These are phyloP conservation scores for Drosophila silvestris DNA, from an alignment of 2,888 invertebrate species.

Conservation along the genomic window DNA sequence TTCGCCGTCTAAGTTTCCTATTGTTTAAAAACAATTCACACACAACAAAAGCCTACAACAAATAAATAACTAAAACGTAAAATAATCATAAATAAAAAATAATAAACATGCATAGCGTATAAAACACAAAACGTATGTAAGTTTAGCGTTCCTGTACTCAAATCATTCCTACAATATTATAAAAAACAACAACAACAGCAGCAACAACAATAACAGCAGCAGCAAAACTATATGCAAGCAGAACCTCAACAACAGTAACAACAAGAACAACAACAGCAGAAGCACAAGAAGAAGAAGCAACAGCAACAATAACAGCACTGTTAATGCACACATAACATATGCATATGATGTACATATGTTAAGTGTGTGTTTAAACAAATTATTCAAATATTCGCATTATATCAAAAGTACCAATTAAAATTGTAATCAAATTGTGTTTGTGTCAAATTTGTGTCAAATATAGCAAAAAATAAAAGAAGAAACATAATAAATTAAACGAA, in stretches of 20 bases:
- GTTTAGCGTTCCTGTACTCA: constrained; percentile 78
- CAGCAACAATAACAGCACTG: constrained; percentile 57
- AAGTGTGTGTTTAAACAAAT: constrained; percentile 61
- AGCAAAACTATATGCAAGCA: constrained; percentile 46
- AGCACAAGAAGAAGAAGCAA: constrained; percentile 21
- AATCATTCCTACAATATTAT: constrained; percentile 73
- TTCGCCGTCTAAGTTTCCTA: constrained; percentile 47
- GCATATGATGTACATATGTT: constrained; percentile 25
- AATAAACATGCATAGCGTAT: constrained; percentile 21
- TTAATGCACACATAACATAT: constrained; percentile 60
- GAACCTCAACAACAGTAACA: constrained; percentile 32
- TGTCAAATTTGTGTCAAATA: constrained; percentile 49
- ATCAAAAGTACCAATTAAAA: constrained; percentile 36
- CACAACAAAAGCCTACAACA: constrained; percentile 31
- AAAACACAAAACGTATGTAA: constrained; percentile 50
- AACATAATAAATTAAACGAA: constrained; percentile 21
- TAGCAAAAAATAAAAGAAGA: constrained; percentile 17
- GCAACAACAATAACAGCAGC: constrained; percentile 25
- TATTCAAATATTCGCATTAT: constrained; percentile 43
- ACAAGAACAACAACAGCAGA: constrained; percentile 20
- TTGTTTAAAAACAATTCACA: constrained; percentile 42
- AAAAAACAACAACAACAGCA: constrained; percentile 39
- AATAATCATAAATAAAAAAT: constrained; percentile 17
- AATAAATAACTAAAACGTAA: constrained; percentile 45
- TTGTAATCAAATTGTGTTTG: constrained; percentile 47